Evolutionary conservation across 2,797 vertebrate species (phyloP).

Genomic region (Poecilia wingei): DNA sequence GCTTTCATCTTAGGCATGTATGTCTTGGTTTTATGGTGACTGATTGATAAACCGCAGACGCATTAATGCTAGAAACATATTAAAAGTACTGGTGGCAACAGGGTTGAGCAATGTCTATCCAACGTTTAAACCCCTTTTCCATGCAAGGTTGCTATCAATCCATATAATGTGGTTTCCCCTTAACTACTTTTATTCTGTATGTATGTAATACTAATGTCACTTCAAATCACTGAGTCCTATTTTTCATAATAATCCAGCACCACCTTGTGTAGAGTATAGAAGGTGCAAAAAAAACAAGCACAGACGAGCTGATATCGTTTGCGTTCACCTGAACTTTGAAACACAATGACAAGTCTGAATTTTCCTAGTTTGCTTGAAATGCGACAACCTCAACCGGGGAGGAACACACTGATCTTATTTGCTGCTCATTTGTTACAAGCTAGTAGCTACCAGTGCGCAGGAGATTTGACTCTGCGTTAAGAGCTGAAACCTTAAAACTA

Average conservation of each 20-base stretch:
- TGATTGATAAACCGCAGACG: not conserved
- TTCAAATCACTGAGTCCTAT: not conserved
- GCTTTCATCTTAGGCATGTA: not conserved
- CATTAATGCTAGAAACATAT: not conserved
- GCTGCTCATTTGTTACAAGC: not conserved
- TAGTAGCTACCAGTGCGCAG: not conserved
- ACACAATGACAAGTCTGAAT: not conserved
- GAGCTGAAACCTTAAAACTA: not conserved
- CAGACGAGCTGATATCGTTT: not conserved
- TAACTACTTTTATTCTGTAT: not conserved
- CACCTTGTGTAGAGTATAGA: conserved; percentile 22
- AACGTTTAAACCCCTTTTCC: not conserved
- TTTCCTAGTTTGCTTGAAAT: not conserved
- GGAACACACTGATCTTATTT: not conserved
- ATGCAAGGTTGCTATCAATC: not conserved
- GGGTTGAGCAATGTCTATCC: not conserved
- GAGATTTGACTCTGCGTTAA: not conserved
- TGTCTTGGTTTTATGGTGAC: not conserved
- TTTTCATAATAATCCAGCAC: conserved; percentile 20
- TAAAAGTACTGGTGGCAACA: not conserved
- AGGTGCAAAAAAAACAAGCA: conserved; percentile 8
- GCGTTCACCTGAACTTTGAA: not conserved
- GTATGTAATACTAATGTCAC: not conserved
- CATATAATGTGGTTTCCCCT: not conserved
- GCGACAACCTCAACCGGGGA: not conserved